These are phyloP conservation scores for Antechinus flavipes DNA, from an alignment of 2,113 vertebrate genomes.

Conservation along the genomic window DNA sequence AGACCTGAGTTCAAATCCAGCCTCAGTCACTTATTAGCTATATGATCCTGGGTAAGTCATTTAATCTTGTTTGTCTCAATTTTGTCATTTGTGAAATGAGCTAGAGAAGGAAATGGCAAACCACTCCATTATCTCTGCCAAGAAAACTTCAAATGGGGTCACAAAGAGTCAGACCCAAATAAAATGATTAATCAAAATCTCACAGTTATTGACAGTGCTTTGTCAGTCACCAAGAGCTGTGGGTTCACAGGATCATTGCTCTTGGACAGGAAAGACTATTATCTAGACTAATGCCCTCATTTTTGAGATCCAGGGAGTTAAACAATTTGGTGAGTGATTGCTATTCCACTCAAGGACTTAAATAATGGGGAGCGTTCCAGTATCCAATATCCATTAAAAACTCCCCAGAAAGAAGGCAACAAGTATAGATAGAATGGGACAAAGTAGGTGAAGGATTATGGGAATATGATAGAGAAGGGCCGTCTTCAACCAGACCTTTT, in stretches of 20 bases:
- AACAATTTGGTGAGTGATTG: background rate
- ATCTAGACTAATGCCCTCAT: background rate
- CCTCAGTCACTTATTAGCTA: background rate
- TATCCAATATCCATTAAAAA: background rate
- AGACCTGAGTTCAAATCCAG: background rate
- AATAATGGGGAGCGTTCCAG: background rate
- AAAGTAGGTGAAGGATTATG: background rate
- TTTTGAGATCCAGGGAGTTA: background rate
- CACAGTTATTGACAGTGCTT: background rate
- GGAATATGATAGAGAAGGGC: background rate
- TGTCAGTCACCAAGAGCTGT: background rate
- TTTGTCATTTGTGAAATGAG: background rate
- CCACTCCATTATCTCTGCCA: background rate
- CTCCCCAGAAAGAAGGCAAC: background rate
- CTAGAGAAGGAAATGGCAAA: background rate
- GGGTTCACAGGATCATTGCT: background rate
- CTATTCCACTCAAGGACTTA: background rate
- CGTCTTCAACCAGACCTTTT: background rate
- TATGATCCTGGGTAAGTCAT: background rate
- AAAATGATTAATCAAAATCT: background rate
- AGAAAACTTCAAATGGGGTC: background rate
- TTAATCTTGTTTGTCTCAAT: background rate
- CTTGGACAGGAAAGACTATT: background rate
- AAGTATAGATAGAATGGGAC: background rate
- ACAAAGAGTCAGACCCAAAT: background rate